These are phyloP conservation scores for Drosophila percnosoma DNA, from an alignment of 2,888 invertebrate species.

Conservation along the genomic window DNA sequence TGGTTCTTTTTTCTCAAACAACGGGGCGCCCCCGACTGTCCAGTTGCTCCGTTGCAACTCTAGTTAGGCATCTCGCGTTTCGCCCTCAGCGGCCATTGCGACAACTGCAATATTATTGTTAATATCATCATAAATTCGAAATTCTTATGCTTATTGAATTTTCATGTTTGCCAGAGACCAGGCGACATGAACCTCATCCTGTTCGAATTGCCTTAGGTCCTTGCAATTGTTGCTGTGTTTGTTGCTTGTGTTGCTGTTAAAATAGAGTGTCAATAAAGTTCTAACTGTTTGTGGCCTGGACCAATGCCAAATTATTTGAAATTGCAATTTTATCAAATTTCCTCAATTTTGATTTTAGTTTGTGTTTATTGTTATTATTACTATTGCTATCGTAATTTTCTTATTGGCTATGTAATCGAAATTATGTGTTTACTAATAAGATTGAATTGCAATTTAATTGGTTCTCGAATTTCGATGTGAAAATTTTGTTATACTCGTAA, in stretches of 20 bases:
- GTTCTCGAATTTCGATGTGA: constrained; percentile 19
- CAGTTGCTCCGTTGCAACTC: constrained; percentile 31
- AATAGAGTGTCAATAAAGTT: constrained; percentile 65
- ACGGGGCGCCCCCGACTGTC: constrained; percentile 38
- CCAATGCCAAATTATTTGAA: constrained; percentile 59
- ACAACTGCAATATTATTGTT: constrained; percentile 77
- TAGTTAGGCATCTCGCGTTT: constrained; percentile 57
- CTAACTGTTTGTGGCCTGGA: constrained; percentile 8
- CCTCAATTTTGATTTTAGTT: constrained; percentile 25
- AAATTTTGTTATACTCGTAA: constrained; percentile 29
- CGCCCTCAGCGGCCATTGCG: constrained; percentile 59
- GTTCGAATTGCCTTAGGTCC: constrained; percentile 3
- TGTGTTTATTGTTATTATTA: constrained; percentile 30
- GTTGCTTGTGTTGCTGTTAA: constrained; percentile 31
- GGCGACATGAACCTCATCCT: constrained; percentile 42
- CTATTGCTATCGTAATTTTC: constrained; percentile 6
- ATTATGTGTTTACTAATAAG: constrained; percentile 59
- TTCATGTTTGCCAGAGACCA: constrained; percentile 69
- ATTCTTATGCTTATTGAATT: constrained; percentile 84
- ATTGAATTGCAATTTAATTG: constrained; percentile 61
- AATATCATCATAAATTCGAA: constrained; percentile 82
- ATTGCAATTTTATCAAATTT: constrained; percentile 67
- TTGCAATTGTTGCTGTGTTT: constrained; percentile 18
- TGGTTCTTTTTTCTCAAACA: constrained; percentile 7
- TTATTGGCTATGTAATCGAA: constrained; percentile 47